Conservation (phyloP, 2,888 invertebrate genomes). For the Fissipunctia ypsillon region DNA sequence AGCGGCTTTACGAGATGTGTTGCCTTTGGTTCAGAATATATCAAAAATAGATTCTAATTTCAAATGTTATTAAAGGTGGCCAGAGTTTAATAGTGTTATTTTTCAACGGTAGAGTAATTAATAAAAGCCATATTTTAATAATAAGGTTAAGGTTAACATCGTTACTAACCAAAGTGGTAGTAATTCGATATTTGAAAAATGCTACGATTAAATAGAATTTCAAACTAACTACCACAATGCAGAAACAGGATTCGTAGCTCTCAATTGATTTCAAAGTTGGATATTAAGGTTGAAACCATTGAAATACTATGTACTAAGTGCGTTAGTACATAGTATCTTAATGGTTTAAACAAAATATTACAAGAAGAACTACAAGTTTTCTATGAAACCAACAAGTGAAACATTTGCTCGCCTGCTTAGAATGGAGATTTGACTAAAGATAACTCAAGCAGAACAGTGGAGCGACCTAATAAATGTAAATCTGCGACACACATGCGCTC, state of each 20-base stretch:
- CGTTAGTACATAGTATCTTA: no score
- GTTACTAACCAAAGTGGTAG: neutral
- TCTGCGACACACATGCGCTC: constrained; percentile 79
- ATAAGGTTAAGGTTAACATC: neutral
- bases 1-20: constrained; percentile 39
- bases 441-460: constrained; percentile 49
- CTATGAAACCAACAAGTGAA: constrained; percentile 1
- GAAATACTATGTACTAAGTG: no score
- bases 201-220: neutral
- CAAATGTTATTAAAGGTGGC: constrained; percentile 44
- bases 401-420: constrained; percentile 54
- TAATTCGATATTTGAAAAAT: neutral
- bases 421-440: constrained; percentile 59
- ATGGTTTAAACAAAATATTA: neutral
- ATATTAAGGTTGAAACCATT: neutral
- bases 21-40: constrained; percentile 37
- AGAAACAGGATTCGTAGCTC: neutral
- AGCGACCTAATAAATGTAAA: constrained; percentile 60
- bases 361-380: constrained; percentile 12
- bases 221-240: no score
- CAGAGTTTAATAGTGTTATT: constrained; percentile 31
- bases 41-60: constrained; percentile 57
- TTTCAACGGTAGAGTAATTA: constrained; percentile 11
- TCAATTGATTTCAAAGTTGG: neutral
- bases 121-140: neutral